Base-by-base conservation (phyloP, 2,797 vertebrate species). In the Simalia tracyae region DNA sequence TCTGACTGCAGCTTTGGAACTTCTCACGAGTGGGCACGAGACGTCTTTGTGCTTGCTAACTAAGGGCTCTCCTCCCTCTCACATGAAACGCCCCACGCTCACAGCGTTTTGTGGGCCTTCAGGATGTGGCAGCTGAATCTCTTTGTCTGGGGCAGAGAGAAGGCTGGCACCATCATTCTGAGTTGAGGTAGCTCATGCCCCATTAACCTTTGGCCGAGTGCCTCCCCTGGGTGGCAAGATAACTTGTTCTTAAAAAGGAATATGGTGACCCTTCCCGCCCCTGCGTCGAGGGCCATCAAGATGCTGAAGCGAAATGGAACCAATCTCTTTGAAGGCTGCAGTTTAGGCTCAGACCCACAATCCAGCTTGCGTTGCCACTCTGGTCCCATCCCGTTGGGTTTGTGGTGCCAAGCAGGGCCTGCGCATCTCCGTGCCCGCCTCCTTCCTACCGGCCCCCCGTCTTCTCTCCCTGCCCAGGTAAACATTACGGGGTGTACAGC, bases 401-500 rank as follows among this genome's bases (percentile, higher is more conserved):
- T 19, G 8, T 0, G 36, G 72, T 42, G 72, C 72, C 72, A 24
- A 11, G 36, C 3, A 3, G 72, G 36, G 8, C 19, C 72, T 24
- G 8, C 1, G 7, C 5, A 5, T 6, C 5, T 8, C 50, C 8
- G 50, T 54, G 50, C 50, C 50, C 50, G 6, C 36, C 10, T 81
- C 72, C 72, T 24, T 10, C 36, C 72, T 46, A 81, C 72, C 36
- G 24, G 36, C 19, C 72, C 17, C 19, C 72, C 24, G 19, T 81
- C 72, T 81, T 22, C 36, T 81, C 36, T 42, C 36, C 36, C 36
- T 1, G 1, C 8, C 4, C 97, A 99, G 99, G 99, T 97, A 99
- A 99, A 98, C 99, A 99, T 97, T 99, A 99, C 0, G 99, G 99
- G 0, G 99, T 99, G 57, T 99, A 99, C 98, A 99, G 99, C 98